These are phyloP conservation scores for Menura novaehollandiae DNA, from an alignment of 2,113 vertebrate species.

Conservation along the genomic window DNA sequence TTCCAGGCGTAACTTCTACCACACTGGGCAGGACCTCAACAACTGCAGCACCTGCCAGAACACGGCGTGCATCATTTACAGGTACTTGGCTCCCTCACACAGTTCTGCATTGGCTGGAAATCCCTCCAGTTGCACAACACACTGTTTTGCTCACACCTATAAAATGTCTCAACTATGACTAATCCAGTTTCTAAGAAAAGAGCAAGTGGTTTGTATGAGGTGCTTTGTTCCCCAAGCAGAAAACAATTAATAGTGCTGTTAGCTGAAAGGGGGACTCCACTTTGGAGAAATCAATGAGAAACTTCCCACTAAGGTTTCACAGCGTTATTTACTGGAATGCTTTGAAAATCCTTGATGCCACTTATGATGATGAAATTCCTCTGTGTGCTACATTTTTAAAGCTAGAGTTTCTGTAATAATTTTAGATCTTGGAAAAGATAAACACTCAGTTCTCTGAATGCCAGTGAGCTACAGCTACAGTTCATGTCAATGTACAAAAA, in stretches of 20 bases:
- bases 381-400: background rate
- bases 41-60: slow-evolving; percentile 97
- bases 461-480: background rate
- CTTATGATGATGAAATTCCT: background rate
- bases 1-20: slow-evolving; percentile 92
- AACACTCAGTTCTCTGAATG: background rate
- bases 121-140: too few relatives aligned
- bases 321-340: background rate
- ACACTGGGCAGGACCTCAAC: slow-evolving; percentile 98
- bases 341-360: background rate
- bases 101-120: background rate
- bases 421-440: background rate
- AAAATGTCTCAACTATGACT: background rate
- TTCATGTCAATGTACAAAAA: background rate
- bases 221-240: background rate
- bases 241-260: background rate
- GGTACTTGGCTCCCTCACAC: slow-evolving; percentile 76
- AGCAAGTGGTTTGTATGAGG: background rate
- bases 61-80: slow-evolving; percentile 99
- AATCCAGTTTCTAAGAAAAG: background rate
- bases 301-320: background rate
- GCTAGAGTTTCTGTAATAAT: background rate
- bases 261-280: background rate
- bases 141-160: background rate
- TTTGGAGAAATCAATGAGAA: background rate